Evolutionary conservation across 2,888 invertebrate species (phyloP).

Genomic region (Atherix ibis): DNA sequence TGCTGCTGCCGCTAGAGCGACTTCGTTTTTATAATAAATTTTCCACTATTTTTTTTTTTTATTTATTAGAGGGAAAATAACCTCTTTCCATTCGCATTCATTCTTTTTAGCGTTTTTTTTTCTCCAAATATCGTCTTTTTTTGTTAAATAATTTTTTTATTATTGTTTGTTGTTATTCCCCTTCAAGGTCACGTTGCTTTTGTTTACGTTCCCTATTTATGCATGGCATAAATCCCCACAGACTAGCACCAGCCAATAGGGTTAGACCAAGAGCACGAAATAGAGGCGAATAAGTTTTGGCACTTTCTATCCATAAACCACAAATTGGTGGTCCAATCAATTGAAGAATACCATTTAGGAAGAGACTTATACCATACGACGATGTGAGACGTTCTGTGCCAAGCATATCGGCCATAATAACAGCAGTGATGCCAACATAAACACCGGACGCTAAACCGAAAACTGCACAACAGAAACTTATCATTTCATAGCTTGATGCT

Average conservation of each 20-base stretch:
- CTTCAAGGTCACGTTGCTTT: too few relatives aligned
- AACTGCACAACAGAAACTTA: conserved; percentile 53
- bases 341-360: conserved; percentile 69
- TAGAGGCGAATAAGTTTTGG: conserved; percentile 50
- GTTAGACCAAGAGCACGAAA: conserved; percentile 59
- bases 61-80: too few relatives aligned
- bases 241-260: conserved; percentile 50
- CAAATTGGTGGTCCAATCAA: conserved; percentile 72
- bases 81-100: too few relatives aligned
- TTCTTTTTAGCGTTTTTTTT: too few relatives aligned
- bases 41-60: too few relatives aligned
- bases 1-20: too few relatives aligned
- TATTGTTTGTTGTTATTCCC: too few relatives aligned
- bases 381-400: conserved; percentile 72
- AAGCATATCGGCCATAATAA: conserved; percentile 76
- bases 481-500: conserved; percentile 43
- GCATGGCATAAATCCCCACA: conserved; percentile 64
- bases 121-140: too few relatives aligned
- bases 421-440: conserved; percentile 72
- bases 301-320: conserved; percentile 49
- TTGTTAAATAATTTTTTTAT: too few relatives aligned
- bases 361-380: conserved; percentile 72
- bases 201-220: too few relatives aligned
- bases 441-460: conserved; percentile 73
- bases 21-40: too few relatives aligned